phyloP scores from a whole-genome alignment of 2,113 vertebrate genomes.

The Calyptommatus sinebrachiatus region DNA sequence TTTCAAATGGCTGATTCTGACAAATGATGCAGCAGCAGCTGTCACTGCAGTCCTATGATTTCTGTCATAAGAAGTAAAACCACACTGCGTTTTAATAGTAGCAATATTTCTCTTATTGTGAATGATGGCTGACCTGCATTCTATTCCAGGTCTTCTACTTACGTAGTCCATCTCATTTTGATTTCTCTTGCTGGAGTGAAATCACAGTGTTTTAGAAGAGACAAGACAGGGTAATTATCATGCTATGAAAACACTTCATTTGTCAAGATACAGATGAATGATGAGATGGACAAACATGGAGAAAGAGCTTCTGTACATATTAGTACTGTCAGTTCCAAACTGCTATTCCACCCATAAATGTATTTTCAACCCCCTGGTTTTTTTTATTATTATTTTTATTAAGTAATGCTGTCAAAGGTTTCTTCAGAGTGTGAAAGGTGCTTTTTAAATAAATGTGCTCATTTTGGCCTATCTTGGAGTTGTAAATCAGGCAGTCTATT shows the following conservation, averaged over 20 bases:
- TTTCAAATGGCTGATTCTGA: background rate
- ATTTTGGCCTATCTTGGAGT: conserved; percentile 33
- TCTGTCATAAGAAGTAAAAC: conserved; percentile 4
- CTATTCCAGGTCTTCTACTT: conserved; percentile 28
- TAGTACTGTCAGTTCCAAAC: conserved; percentile 11
- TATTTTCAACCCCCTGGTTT: conserved; percentile 11
- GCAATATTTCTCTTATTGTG: background rate
- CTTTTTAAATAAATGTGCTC: conserved; percentile 36
- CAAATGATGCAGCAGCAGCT: conserved; percentile 1
- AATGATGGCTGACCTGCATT: conserved; percentile 27
- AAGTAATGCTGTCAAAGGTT: conserved; percentile 5
- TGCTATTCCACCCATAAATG: conserved; percentile 7
- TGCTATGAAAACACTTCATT: conserved; percentile 38
- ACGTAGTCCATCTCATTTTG: conserved; percentile 31
- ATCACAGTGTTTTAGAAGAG: conserved; percentile 34
- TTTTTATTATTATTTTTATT: conserved; percentile 21
- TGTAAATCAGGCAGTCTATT: conserved; percentile 32
- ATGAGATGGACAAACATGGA: conserved; percentile 28
- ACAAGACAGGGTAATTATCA: conserved; percentile 43
- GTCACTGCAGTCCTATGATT: background rate
- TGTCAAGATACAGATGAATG: conserved; percentile 33
- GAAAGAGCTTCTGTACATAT: conserved; percentile 1
- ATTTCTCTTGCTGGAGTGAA: conserved; percentile 40
- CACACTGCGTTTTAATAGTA: background rate
- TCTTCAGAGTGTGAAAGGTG: conserved; percentile 6